Evolutionary conservation across 2,113 vertebrate species (phyloP).

Genomic region (Phoenicopterus ruber): DNA sequence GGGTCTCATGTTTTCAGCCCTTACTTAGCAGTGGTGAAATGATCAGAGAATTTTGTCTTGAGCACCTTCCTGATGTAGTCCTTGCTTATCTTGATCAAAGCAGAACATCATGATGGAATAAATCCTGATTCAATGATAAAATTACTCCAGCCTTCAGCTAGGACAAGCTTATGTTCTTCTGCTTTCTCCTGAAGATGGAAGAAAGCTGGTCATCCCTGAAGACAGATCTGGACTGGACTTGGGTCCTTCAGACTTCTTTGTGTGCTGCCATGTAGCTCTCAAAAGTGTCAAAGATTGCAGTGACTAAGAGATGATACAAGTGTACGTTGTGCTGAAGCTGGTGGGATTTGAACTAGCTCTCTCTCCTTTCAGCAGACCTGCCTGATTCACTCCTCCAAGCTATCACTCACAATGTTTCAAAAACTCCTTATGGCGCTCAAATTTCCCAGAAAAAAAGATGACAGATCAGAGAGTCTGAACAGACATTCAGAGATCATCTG

Average conservation of each 20-base stretch:
- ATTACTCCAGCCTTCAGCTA: background rate
- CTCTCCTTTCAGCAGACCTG: background rate
- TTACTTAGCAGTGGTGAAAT: background rate
- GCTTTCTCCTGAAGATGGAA: background rate
- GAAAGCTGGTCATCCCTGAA: background rate
- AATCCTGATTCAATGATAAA: background rate
- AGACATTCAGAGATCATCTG: background rate
- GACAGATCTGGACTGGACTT: background rate
- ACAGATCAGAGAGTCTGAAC: background rate
- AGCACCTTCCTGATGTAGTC: background rate
- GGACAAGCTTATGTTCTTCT: background rate
- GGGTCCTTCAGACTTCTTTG: background rate
- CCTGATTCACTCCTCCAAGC: background rate
- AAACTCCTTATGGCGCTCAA: background rate
- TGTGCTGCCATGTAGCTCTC: background rate
- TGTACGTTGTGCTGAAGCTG: fast-evolving
- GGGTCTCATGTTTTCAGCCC: background rate
- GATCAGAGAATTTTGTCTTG: background rate
- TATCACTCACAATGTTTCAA: background rate
- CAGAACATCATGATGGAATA: background rate
- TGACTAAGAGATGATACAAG: background rate
- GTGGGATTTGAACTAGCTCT: background rate
- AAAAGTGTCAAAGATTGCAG: background rate
- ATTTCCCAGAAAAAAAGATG: background rate
- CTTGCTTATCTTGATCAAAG: background rate